Base-by-base conservation (phyloP, 1,140 invertebrate genomes). In the Lethocerus indicus region DNA sequence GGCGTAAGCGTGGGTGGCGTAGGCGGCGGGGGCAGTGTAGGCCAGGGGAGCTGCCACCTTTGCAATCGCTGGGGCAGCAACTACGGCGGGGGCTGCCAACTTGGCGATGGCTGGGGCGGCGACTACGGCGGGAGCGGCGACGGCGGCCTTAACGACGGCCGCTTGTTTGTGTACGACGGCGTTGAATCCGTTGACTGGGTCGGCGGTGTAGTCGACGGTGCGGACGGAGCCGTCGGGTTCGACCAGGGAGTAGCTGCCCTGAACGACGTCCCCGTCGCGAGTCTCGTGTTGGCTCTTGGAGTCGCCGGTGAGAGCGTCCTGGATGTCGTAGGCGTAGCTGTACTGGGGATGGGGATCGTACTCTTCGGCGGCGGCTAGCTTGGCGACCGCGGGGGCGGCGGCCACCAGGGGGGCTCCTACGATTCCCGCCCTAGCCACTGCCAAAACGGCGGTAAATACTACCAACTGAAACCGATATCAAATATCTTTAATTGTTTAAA, bases 321-420 rank as follows among this genome's bases (percentile, higher is more conserved):
- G 44, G 23, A 55, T 51, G 27, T 40, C 42, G 45, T 55, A 55
- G 13, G 47, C 47, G 40, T 35, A 55, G 4, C 26, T 20, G 45
- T 75, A 75, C 61, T 73, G 72, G 53, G 73, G 74, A 7, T 39
- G 37, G 7, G 35, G 40, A 21, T 42, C 40, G 40, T 21, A 42
- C 4, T 20, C 16, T 7, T 42, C 40, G 4, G n/a, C 3, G 16
- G 40, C 21, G 23, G 36, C 36, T 16, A 20, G 36, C 18, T 16
- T 21, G 1, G 23, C 16, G 36, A 39, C 23, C 20, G 23, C 21
- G 5, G n/a, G 14, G 18, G n/a, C 16, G n/a, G 40, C 40, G 16
- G 26, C 40, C n/a, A n/a, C n/a, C n/a, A n/a, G n/a, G n/a, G n/a
- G n/a, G n/a, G n/a, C n/a, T n/a, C n/a, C n/a, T n/a, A n/a, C n/a